These are phyloP conservation scores for Lasiommata megera DNA, from an alignment of 2,888 invertebrate species.

Conservation along the genomic window DNA sequence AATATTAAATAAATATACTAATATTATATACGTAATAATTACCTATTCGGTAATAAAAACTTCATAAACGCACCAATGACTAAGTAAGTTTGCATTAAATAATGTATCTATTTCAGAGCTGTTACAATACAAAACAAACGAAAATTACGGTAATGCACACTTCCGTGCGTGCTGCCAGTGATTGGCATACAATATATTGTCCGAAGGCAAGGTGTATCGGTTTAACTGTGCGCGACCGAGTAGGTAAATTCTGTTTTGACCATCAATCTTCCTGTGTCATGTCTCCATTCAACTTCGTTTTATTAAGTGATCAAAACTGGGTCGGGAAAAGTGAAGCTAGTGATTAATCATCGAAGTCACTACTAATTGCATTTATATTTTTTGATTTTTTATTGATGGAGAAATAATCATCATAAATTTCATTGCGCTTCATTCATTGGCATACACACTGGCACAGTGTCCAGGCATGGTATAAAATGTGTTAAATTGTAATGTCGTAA, in stretches of 20 bases:
- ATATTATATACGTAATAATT: too few relatives aligned
- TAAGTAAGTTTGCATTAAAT: not conserved
- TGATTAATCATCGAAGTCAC: constrained; percentile 57
- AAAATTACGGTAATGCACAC: constrained; percentile 49
- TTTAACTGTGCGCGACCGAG: constrained; percentile 65
- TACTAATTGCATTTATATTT: constrained; percentile 37
- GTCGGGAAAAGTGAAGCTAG: constrained; percentile 45
- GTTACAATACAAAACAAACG: constrained; percentile 27
- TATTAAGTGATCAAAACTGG: constrained; percentile 61
- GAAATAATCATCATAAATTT: not conserved
- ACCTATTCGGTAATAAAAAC: not conserved
- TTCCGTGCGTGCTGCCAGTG: constrained; percentile 56
- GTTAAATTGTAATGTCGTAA: too few relatives aligned
- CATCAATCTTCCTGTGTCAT: constrained; percentile 66
- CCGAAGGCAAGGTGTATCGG: constrained; percentile 65
- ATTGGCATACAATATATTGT: constrained; percentile 74
- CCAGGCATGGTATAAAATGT: too few relatives aligned
- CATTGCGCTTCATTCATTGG: too few relatives aligned
- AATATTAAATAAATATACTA: too few relatives aligned
- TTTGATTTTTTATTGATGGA: constrained; percentile 19
- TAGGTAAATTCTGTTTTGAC: constrained; percentile 49
- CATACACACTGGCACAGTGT: too few relatives aligned
- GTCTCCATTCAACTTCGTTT: constrained; percentile 51
- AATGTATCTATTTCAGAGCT: constrained; percentile 13
- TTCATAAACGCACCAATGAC: not conserved